These are phyloP conservation scores for Polymixis lichenea DNA, from an alignment of 2,888 invertebrate genomes.

Conservation along the genomic window DNA sequence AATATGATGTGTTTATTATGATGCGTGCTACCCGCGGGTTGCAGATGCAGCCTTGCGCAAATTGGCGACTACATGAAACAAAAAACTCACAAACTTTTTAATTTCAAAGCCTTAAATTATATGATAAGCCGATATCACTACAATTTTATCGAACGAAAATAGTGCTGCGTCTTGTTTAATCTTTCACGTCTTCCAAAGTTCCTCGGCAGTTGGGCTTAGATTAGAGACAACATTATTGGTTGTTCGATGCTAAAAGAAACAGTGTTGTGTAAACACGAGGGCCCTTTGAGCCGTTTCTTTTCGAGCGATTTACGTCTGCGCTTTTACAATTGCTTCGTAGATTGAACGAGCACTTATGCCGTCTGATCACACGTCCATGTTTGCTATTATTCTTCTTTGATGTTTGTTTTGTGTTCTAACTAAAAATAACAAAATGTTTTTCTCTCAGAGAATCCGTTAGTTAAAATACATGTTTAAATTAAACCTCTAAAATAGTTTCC, in stretches of 20 bases:
- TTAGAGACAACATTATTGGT: conserved; percentile 57
- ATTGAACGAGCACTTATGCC: conserved; percentile 72
- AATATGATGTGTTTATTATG: background rate
- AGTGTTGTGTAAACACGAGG: conserved; percentile 71
- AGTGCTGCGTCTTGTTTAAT: conserved; percentile 42
- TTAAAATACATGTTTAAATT: conserved; percentile 28
- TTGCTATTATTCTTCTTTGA: conserved; percentile 71
- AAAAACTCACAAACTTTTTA: background rate
- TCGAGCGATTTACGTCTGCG: conserved; percentile 75
- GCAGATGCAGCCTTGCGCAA: background rate
- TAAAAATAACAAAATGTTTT: conserved; percentile 48
- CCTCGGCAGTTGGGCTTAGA: conserved; percentile 58
- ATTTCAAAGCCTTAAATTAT: conserved; percentile 12
- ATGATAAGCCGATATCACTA: conserved; percentile 23
- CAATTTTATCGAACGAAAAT: conserved; percentile 35
- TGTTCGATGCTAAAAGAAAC: conserved; percentile 60
- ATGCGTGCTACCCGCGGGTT: background rate
- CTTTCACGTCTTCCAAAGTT: conserved; percentile 49
- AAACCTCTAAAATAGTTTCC: conserved; percentile 24
- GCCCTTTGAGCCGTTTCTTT: conserved; percentile 77
- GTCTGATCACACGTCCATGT: conserved; percentile 68
- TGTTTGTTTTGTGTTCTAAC: conserved; percentile 67
- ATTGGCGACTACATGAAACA: background rate
- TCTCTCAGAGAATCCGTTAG: conserved; percentile 9
- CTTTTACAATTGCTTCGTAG: conserved; percentile 74